These are phyloP conservation scores for Sapayoa aenigma DNA, from an alignment of 2,113 vertebrate species.

Conservation along the genomic window DNA sequence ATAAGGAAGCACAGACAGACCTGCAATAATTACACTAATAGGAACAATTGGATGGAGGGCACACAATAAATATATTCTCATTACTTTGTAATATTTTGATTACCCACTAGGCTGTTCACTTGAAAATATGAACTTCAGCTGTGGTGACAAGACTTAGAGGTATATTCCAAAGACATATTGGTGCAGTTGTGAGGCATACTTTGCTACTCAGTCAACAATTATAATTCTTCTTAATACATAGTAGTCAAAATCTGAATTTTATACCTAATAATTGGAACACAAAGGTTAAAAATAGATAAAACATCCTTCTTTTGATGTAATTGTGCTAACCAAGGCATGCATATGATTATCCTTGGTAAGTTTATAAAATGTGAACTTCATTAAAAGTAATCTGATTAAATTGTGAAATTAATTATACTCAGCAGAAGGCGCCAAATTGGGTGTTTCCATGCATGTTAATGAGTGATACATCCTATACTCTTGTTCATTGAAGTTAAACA, in stretches of 20 bases:
- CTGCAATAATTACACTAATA: background rate
- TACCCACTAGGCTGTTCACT: background rate
- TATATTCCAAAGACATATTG: background rate
- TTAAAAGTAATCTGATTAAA: slow-evolving; percentile 36
- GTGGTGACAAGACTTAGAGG: background rate
- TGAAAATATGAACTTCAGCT: background rate
- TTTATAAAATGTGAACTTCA: slow-evolving; percentile 1
- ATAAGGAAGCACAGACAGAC: background rate
- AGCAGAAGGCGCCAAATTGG: background rate
- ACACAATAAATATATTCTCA: background rate
- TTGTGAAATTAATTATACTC: slow-evolving; percentile 9
- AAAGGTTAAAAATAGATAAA: background rate
- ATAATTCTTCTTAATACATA: background rate
- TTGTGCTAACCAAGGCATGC: background rate
- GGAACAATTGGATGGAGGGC: background rate
- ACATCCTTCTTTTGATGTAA: background rate
- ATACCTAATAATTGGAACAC: background rate
- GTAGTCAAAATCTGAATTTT: slow-evolving; percentile 21
- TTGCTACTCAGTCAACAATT: background rate
- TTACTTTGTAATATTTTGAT: background rate
- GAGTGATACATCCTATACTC: background rate
- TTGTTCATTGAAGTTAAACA: background rate
- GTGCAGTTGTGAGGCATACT: background rate
- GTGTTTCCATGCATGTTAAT: background rate
- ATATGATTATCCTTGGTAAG: background rate